These are phyloP conservation scores for Tromatobia lineatoria DNA, from an alignment of 2,888 invertebrate species.

Conservation along the genomic window DNA sequence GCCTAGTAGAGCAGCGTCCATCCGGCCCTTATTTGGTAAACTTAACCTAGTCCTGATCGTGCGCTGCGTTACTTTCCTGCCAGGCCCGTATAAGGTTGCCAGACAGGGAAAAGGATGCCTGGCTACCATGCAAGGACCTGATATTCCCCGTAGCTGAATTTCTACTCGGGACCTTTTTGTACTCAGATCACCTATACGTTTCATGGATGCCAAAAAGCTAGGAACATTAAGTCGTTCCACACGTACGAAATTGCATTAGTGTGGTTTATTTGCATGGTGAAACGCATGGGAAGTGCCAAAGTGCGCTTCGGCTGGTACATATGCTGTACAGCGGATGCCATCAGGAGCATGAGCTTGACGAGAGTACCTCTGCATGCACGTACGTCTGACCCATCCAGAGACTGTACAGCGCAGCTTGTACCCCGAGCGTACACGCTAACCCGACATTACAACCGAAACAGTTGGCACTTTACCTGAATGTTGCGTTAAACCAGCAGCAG, in stretches of 20 bases:
- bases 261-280: background rate
- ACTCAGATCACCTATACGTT: background rate
- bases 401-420: constrained; percentile 29
- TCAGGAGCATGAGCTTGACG: constrained; percentile 30
- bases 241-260: background rate
- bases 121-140: no score
- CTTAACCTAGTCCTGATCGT: no score
- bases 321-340: constrained; percentile 7
- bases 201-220: background rate
- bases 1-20: no score
- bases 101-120: no score
- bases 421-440: constrained; percentile 42
- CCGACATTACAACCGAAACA: constrained; percentile 72
- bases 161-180: no score
- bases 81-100: no score
- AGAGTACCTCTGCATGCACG: constrained; percentile 28
- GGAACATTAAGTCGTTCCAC: background rate
- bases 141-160: no score
- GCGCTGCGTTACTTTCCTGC: no score
- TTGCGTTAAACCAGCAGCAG: constrained; percentile 70
- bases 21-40: no score
- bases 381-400: constrained; percentile 15
- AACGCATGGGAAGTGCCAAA: constrained; percentile 17
- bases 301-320: constrained; percentile 15
- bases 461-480: constrained; percentile 73